Evolutionary conservation across 1,140 invertebrate species (phyloP).

Genomic region (Plectrocnemia conspersa): DNA sequence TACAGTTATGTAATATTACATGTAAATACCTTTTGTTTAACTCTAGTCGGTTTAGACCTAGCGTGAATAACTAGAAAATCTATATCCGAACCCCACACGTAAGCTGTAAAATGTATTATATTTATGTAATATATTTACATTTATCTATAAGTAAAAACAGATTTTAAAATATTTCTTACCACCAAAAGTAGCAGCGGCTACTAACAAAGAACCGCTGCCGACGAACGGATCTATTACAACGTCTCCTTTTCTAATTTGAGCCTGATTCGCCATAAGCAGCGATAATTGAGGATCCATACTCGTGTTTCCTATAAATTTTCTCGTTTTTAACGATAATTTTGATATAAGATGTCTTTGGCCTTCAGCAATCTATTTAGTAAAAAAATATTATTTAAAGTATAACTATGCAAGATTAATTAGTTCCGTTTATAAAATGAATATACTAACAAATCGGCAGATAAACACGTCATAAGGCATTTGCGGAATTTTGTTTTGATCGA

Average conservation of each 20-base stretch:
- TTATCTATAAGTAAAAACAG: slow-evolving; percentile 19
- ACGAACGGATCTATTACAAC: slow-evolving; percentile 93
- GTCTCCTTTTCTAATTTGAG: slow-evolving; percentile 65
- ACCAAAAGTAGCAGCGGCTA: slow-evolving; percentile 87
- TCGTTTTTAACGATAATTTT: slow-evolving; percentile 76
- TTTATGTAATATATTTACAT: not conserved
- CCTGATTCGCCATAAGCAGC: slow-evolving; percentile 92
- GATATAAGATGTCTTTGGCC: slow-evolving; percentile 77
- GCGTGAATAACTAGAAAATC: slow-evolving; percentile 91
- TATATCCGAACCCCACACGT: slow-evolving; percentile 88
- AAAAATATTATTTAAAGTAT: slow-evolving; percentile 5
- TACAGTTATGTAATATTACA: slow-evolving; percentile 1
- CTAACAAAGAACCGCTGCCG: slow-evolving; percentile 87
- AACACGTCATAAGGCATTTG: slow-evolving; percentile 69
- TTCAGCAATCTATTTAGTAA: slow-evolving; percentile 62
- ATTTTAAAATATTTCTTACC: slow-evolving; percentile 44
- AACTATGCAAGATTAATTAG: too few species aligned
- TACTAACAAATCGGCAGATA: slow-evolving; percentile 79
- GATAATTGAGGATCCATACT: slow-evolving; percentile 94
- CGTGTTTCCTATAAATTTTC: slow-evolving; percentile 95
- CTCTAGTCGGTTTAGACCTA: slow-evolving; percentile 72
- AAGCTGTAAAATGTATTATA: slow-evolving; percentile 45
- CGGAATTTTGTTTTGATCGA: slow-evolving; percentile 67
- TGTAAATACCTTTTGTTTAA: slow-evolving; percentile 68
- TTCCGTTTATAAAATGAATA: too few species aligned